Percentiles rank a stretch among this genome's conserved stretches.
These are phyloP conservation scores for Aphidius ervi DNA, from an alignment of 1,140 invertebrate genomes.

Conservation along the genomic window DNA sequence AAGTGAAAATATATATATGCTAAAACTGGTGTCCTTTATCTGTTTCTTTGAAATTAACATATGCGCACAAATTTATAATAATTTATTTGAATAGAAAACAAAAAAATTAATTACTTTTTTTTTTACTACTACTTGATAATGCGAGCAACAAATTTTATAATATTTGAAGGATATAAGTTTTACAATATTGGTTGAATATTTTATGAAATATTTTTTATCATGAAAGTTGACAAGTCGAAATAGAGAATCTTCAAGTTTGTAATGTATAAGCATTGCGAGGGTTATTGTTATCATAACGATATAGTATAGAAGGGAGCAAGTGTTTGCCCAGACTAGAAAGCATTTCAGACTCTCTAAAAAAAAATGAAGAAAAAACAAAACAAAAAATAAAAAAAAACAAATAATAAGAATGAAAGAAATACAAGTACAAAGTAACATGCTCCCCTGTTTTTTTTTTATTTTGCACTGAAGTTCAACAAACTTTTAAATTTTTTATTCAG, in stretches of 20 bases:
- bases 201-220: conserved; percentile 8
- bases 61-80: too few relatives aligned
- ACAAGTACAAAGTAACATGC: conserved; percentile 5
- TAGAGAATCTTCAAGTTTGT: conserved; percentile 16
- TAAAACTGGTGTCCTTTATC: conserved; percentile 2
- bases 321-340: conserved; percentile 33
- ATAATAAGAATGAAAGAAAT: conserved; percentile 3
- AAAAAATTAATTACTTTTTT: too few relatives aligned
- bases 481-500: too few relatives aligned
- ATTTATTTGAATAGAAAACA: neutral
- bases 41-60: neutral
- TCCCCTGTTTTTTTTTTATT: conserved; percentile 24
- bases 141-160: too few relatives aligned
- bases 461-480: too few relatives aligned
- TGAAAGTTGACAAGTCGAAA: conserved; percentile 10
- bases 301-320: conserved; percentile 27
- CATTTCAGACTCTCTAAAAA: conserved; percentile 8
- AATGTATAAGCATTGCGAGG: conserved; percentile 20
- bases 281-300: conserved; percentile 37
- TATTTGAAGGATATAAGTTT: neutral
- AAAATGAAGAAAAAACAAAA: conserved; percentile 4
- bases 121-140: too few relatives aligned
- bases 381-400: neutral
- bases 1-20: conserved; percentile 32
- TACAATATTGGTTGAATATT: conserved; percentile 9